phyloP scores from a whole-genome alignment of 2,888 invertebrate species.

The Eremobia ochroleuca region DNA sequence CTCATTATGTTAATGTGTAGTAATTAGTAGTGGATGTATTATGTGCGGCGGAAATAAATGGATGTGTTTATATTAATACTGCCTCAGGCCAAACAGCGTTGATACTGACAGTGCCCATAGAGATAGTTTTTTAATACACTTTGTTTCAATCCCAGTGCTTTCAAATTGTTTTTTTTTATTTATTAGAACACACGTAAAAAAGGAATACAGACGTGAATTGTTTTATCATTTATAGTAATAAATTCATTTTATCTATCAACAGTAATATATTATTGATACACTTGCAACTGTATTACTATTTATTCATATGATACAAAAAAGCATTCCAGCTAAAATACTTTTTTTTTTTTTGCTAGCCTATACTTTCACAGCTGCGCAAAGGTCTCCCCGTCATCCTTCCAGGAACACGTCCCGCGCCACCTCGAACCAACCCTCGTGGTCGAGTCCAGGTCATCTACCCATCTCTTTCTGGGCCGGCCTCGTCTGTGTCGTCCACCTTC shows the following conservation, averaged over 20 bases:
- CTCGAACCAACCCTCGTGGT: not conserved
- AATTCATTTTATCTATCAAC: not conserved
- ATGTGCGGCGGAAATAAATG: constrained; percentile 44
- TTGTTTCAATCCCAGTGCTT: constrained; percentile 13
- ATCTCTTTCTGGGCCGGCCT: not conserved
- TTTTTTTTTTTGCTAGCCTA: not conserved
- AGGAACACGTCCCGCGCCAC: not conserved
- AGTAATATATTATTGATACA: not conserved
- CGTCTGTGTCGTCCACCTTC: not conserved
- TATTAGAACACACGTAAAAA: not conserved
- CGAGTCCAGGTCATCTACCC: not conserved
- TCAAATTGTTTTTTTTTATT: not conserved
- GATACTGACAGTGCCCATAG: not conserved
- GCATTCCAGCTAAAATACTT: not conserved
- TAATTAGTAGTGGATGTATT: constrained; percentile 53
- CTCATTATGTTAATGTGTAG: constrained; percentile 40
- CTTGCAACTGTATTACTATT: too few relatives aligned
- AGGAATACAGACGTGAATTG: not conserved
- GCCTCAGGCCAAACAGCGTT: constrained; percentile 42
- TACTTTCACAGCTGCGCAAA: not conserved
- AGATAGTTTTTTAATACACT: constrained; percentile 21
- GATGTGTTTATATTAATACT: constrained; percentile 52
- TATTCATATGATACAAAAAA: not conserved
- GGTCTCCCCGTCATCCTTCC: not conserved
- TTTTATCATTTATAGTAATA: not conserved